These are phyloP conservation scores for Agonopterix heracliana DNA, from an alignment of 2,888 invertebrate genomes.

Conservation along the genomic window DNA sequence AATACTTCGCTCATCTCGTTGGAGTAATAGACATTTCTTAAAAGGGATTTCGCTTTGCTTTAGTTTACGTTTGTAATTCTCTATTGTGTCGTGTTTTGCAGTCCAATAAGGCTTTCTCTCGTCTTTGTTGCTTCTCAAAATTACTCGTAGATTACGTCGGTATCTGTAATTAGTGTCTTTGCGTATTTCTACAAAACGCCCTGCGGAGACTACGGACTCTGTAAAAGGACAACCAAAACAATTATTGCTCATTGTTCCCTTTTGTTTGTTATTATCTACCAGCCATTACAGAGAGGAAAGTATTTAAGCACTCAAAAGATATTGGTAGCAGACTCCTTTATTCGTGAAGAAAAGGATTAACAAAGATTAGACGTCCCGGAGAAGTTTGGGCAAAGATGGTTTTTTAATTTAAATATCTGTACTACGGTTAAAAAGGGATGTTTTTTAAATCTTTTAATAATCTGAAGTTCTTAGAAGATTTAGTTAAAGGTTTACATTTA, in stretches of 20 bases:
- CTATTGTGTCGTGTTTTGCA: not conserved
- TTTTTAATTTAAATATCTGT: constrained; percentile 8
- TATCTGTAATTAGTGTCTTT: constrained; percentile 34
- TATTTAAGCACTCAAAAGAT: constrained; percentile 24
- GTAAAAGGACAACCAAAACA: constrained; percentile 33
- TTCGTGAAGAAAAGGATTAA: constrained; percentile 41
- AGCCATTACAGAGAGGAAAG: constrained; percentile 18
- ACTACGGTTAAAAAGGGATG: not conserved
- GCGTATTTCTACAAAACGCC: constrained; percentile 30
- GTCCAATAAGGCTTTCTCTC: constrained; percentile 1
- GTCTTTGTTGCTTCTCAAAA: constrained; percentile 22
- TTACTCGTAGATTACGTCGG: constrained; percentile 25
- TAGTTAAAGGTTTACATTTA: too few relatives aligned
- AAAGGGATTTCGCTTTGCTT: not conserved
- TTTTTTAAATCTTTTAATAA: not conserved
- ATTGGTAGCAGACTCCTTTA: constrained; percentile 37
- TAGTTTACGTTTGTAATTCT: not conserved
- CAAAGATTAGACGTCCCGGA: constrained; percentile 20
- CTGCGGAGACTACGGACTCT: constrained; percentile 16
- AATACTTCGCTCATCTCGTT: too few relatives aligned
- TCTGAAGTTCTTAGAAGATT: too few relatives aligned
- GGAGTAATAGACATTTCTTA: too few relatives aligned
- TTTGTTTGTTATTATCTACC: constrained; percentile 40
- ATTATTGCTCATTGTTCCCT: constrained; percentile 41
- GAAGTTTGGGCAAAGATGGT: constrained; percentile 17